phyloP scores from a whole-genome alignment of 2,888 invertebrate species.

The Dusona sp. region DNA sequence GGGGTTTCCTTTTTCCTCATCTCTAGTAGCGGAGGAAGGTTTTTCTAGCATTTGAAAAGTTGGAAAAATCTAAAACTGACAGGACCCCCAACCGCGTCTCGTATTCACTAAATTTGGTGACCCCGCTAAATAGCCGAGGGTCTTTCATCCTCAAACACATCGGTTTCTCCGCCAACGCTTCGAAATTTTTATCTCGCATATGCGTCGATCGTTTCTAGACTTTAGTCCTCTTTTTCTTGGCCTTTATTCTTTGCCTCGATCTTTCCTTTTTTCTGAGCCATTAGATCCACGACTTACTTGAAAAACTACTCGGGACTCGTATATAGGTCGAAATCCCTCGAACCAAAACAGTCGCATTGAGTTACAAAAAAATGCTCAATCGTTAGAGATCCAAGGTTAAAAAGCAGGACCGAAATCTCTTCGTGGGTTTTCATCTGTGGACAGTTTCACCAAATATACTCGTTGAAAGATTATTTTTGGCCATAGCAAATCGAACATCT shows the following conservation, averaged over 20 bases:
- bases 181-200: conserved; percentile 57
- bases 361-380: conserved; percentile 4
- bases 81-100: conserved; percentile 55
- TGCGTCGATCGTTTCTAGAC: conserved; percentile 3
- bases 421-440: not conserved
- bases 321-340: not conserved
- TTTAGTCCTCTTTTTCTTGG: conserved; percentile 8
- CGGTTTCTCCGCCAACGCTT: conserved; percentile 16
- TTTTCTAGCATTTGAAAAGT: conserved; percentile 13
- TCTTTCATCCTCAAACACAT: conserved; percentile 21
- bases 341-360: conserved; percentile 10
- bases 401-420: not conserved
- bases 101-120: conserved; percentile 44
- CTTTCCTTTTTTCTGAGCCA: conserved; percentile 15
- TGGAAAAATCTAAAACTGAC: conserved; percentile 58
- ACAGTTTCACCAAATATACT: not conserved
- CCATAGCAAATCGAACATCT: conserved; percentile 2
- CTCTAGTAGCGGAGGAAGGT: conserved; percentile 21
- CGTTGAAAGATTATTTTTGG: not conserved
- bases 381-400: not conserved
- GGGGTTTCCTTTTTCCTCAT: conserved; percentile 57
- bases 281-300: conserved; percentile 29
- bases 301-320: conserved; percentile 40
- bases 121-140: conserved; percentile 14
- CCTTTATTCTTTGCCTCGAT: conserved; percentile 1